Percentiles rank a stretch among this genome's conserved stretches.
These are phyloP conservation scores for Brachionus sp. DNA, from an alignment of 1,140 invertebrate genomes.

Conservation along the genomic window DNA sequence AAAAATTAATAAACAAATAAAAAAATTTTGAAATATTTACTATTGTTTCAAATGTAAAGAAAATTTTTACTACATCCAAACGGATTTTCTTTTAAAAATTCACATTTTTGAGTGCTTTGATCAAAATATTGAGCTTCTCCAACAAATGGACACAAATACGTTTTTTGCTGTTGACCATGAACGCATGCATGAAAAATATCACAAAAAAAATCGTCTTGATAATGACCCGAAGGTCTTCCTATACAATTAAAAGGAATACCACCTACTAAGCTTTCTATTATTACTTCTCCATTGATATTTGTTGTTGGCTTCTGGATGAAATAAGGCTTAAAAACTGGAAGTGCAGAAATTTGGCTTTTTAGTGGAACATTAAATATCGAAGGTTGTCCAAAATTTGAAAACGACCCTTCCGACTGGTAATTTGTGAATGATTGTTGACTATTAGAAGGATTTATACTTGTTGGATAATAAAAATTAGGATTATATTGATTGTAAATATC, in stretches of 20 bases:
- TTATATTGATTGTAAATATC: neutral
- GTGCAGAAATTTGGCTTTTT: neutral
- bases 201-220: constrained; percentile 3
- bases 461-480: neutral
- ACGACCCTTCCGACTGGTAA: neutral
- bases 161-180: constrained; percentile 14
- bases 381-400: neutral
- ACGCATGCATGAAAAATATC: constrained; percentile 46
- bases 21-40: too few relatives aligned
- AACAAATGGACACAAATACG: constrained; percentile 9
- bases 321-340: neutral
- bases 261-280: constrained; percentile 31
- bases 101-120: constrained; percentile 14
- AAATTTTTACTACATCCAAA: neutral
- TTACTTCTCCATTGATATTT: neutral
- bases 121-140: constrained; percentile 45
- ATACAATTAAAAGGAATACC: constrained; percentile 42
- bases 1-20: too few relatives aligned
- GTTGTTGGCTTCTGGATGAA: neutral
- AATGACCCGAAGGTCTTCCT: constrained; percentile 11
- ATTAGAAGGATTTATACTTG: too few relatives aligned
- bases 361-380: neutral
- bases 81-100: constrained; percentile 23
- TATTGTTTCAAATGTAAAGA: neutral
- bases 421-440: neutral